phyloP scores from a whole-genome alignment of 2,113 vertebrate species.

The Myotis lucifugus region DNA sequence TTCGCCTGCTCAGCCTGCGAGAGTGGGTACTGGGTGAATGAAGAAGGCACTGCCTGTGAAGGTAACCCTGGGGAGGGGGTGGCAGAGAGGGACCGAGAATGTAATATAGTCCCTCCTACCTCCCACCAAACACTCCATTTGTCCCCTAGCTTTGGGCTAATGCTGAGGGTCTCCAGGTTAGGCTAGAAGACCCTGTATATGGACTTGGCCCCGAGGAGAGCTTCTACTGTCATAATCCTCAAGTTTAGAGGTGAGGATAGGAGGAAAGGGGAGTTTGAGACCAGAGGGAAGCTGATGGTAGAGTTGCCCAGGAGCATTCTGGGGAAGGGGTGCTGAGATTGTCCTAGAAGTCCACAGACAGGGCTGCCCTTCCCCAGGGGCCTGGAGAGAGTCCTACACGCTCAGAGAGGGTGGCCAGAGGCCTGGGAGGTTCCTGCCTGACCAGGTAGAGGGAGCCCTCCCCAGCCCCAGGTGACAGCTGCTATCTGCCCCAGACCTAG shows the following conservation, averaged over 20 bases:
- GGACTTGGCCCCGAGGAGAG: background rate
- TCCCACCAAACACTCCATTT: background rate
- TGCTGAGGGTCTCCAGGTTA: background rate
- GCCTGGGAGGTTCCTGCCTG: background rate
- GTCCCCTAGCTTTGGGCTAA: background rate
- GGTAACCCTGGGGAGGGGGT: conserved; percentile 81
- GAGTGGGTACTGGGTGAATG: conserved; percentile 87
- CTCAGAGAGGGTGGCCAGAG: background rate
- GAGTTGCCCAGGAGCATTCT: background rate
- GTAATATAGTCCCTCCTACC: background rate
- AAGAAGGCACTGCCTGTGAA: conserved; percentile 89
- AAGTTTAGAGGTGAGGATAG: background rate
- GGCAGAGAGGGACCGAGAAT: background rate
- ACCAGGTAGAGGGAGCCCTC: background rate
- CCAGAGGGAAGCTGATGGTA: background rate
- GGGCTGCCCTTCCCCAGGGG: background rate
- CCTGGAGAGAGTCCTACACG: background rate
- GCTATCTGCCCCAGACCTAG: conserved; percentile 85
- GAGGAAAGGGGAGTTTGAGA: background rate
- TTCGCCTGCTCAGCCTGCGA: conserved; percentile 90
- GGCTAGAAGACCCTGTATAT: background rate
- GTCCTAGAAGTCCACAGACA: background rate
- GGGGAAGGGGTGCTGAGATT: background rate
- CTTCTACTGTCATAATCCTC: background rate
- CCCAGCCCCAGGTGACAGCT: background rate